Conservation (phyloP, 30 jellyfish, hydroid and myxozoan genomes). For the Phacellophora camtschatica region DNA sequence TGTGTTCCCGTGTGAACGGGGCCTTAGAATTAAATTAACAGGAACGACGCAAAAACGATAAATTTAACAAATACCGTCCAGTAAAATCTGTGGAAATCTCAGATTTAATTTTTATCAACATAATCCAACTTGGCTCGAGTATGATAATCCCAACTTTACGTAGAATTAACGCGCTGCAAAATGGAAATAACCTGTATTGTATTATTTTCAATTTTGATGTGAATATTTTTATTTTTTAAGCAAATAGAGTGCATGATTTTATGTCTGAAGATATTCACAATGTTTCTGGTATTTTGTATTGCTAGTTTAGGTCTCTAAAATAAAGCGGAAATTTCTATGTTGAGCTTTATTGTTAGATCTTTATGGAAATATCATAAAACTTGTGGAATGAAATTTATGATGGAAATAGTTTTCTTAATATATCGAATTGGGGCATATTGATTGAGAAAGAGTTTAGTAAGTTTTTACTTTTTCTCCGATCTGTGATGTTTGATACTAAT, state of each 20-base stretch:
- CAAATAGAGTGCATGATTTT: neutral
- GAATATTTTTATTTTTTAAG: constrained; percentile 30
- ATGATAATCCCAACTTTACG: no score
- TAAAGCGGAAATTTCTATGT: neutral
- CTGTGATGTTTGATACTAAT: no score
- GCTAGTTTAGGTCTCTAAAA: neutral
- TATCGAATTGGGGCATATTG: neutral
- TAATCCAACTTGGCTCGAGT: no score
- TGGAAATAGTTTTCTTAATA: constrained; percentile 6
- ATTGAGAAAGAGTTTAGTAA: neutral
- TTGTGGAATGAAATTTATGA: no score
- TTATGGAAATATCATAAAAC: no score
- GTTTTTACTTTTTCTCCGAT: no score
- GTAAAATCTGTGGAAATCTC: neutral
- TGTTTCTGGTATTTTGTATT: neutral
- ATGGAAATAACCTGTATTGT: neutral
- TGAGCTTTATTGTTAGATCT: neutral
- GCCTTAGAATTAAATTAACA: no score
- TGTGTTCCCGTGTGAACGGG: no score
- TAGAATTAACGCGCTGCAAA: neutral
- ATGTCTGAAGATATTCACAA: neutral
- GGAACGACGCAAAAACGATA: no score
- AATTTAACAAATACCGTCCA: no score
- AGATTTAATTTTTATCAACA: neutral
- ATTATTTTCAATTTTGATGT: constrained; percentile 33